phyloP scores from a whole-genome alignment of 2,113 vertebrate species.

The Pelecanus crispus region DNA sequence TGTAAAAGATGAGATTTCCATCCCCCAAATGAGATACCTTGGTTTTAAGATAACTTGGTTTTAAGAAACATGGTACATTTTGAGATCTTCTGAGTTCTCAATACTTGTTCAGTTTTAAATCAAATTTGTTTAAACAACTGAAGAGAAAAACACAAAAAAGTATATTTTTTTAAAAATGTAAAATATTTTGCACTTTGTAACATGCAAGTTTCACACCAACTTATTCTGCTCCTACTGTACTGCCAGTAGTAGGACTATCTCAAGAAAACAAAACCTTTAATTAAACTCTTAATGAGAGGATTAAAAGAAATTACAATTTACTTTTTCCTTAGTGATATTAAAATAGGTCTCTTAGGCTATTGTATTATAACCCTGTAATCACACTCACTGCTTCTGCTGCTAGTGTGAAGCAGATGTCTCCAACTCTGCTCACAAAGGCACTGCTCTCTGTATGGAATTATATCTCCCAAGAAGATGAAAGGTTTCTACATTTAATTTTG shows the following conservation, averaged over 20 bases:
- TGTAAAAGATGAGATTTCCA: background rate
- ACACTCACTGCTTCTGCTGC: background rate
- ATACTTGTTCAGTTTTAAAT: background rate
- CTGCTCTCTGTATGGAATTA: background rate
- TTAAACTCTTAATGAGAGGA: background rate
- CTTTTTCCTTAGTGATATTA: background rate
- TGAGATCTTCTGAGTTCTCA: background rate
- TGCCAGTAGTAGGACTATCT: background rate
- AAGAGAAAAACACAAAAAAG: background rate
- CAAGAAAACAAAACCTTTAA: conserved; percentile 11
- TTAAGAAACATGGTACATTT: background rate
- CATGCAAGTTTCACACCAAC: background rate
- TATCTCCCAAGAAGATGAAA: background rate
- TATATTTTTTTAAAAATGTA: background rate
- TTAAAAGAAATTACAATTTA: conserved; percentile 1
- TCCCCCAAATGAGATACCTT: background rate
- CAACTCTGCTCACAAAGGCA: background rate
- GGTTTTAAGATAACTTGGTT: background rate
- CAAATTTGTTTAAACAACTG: background rate
- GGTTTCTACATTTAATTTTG: background rate
- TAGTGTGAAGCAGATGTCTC: background rate
- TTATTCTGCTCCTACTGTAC: background rate
- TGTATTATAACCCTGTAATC: background rate
- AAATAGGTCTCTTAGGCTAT: background rate
- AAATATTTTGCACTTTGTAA: background rate